phyloP scores from a whole-genome alignment of 2,113 vertebrate species.

The Larimichthys crocea region DNA sequence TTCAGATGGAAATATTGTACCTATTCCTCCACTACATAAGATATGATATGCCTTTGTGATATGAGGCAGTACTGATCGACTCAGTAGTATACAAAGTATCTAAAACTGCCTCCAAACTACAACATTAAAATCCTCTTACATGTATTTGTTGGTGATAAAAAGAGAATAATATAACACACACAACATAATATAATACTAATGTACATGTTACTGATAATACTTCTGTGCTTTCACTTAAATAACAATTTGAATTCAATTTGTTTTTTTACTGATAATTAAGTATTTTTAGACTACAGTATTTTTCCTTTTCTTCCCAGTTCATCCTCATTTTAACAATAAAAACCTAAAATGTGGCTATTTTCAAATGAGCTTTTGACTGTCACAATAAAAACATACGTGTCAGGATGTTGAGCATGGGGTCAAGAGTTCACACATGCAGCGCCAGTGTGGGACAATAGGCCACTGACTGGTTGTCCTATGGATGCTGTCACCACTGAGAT shows the following conservation, averaged over 20 bases:
- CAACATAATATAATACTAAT: not conserved
- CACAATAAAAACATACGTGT: not conserved
- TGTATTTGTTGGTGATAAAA: not conserved
- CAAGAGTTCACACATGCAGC: slow-evolving; percentile 34
- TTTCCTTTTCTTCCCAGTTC: not conserved
- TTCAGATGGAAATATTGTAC: not conserved
- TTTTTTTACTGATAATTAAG: not conserved
- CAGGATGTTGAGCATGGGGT: slow-evolving; percentile 13
- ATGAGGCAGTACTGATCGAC: not conserved
- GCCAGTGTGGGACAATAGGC: slow-evolving; percentile 43
- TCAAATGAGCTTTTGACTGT: not conserved
- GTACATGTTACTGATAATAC: not conserved
- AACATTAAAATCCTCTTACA: not conserved
- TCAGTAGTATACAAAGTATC: not conserved
- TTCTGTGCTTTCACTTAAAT: not conserved
- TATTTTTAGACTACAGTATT: not conserved
- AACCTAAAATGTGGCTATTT: not conserved
- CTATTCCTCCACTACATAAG: not conserved
- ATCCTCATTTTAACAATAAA: not conserved
- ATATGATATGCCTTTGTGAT: not conserved
- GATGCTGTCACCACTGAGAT: slow-evolving; percentile 38
- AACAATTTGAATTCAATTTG: not conserved
- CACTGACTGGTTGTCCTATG: slow-evolving; percentile 21
- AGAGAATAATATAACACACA: not conserved
- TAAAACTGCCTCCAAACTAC: not conserved